A percentile compares a stretch with the other conserved stretches of the same genome.
Conservation (phyloP, 2,113 vertebrate species). For the Nothocercus julius region DNA sequence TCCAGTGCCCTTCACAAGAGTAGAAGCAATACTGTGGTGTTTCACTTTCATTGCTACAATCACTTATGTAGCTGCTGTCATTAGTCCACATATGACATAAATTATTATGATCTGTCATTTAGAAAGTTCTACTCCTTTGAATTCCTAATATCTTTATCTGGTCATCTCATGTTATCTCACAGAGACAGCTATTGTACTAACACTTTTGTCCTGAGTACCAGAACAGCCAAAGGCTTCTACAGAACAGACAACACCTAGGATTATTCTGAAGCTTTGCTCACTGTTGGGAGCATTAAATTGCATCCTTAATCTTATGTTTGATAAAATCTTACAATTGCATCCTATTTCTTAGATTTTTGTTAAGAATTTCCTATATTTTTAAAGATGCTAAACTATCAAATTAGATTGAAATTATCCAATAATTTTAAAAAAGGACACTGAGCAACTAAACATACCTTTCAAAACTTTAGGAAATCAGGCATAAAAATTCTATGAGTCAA, state of each 20-base stretch:
- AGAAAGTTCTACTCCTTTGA: neutral
- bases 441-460: neutral
- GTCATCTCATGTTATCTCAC: neutral
- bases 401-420: neutral
- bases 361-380: neutral
- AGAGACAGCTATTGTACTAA: neutral
- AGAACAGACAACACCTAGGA: neutral
- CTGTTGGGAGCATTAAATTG: neutral
- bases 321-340: neutral
- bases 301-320: neutral
- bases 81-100: neutral
- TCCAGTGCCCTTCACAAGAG: neutral
- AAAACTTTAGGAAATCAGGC: neutral
- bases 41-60: neutral
- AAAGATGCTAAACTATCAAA: neutral
- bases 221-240: neutral
- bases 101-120: neutral
- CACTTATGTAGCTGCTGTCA: neutral
- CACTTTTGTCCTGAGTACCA: neutral
- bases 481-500: neutral
- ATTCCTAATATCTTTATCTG: neutral
- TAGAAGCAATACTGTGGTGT: neutral
- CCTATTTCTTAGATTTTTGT: neutral
- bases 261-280: neutral
- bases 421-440: neutral